Percentiles rank a stretch among this genome's conserved stretches.
Evolutionary conservation across 2,797 vertebrate species (phyloP).

Genomic region (Syndactyla subalaris): DNA sequence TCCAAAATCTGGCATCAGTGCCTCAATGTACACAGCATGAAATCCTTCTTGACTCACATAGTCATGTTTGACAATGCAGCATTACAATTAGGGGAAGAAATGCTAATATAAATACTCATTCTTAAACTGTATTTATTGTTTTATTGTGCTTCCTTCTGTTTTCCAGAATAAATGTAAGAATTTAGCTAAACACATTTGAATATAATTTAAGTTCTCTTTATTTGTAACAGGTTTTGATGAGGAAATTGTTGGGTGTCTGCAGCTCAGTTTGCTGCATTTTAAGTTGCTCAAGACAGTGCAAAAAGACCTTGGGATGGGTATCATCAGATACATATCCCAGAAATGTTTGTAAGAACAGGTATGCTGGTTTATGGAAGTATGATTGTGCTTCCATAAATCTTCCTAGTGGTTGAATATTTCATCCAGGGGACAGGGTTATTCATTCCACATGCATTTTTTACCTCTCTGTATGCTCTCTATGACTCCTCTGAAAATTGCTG

Average conservation of each 20-base stretch:
- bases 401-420: neutral
- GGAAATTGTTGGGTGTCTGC: neutral
- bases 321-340: neutral
- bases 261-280: neutral
- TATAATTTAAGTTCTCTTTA: neutral
- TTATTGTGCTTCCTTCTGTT: neutral
- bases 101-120: neutral
- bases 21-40: neutral
- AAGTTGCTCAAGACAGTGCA: neutral
- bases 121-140: neutral
- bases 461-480: neutral
- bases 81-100: neutral
- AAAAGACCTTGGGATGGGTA: neutral
- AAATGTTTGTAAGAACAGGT: neutral
- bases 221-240: neutral
- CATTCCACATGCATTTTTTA: neutral
- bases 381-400: neutral
- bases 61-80: neutral
- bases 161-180: neutral
- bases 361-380: neutral
- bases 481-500: neutral
- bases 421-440: neutral
- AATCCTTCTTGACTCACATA: neutral
- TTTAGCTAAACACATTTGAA: neutral
- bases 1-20: neutral